Base-by-base conservation (phyloP, 1,140 invertebrate species). In the Bombus waltoni region DNA sequence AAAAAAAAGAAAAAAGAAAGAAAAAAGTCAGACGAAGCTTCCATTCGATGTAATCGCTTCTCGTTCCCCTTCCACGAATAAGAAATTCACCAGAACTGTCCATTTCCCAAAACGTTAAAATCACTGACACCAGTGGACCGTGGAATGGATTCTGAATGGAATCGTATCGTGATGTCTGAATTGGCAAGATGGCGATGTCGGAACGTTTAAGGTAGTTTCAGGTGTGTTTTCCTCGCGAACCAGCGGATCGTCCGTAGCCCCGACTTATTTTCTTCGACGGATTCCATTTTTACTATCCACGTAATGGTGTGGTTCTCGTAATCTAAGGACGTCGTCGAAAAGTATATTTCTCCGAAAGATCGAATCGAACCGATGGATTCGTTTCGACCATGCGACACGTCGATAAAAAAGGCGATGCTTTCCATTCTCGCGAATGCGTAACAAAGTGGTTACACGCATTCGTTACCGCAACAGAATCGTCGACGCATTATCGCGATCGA, bases 151-250 rank as follows among this genome's bases (percentile, higher is more conserved):
- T 57, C 62, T 70, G 71, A 40, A 82, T 13, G 47, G 35, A 32
- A 44, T 71, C 28, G 32, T 68, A 13, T 53, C 18, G 77, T 28
- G 47, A 40, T 72, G 47, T 28, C 22, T 32, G 73, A 42, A 70
- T 47, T 76, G 76, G 86, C 89, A 90, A 90, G 87, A 90, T 90
- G 89, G 89, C 66, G 66, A 68, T 68, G 66, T 89, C 83, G 86
- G 57, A 65, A 79, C 89, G 71, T 83, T 73, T n/a, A 38, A 70
- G 25, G 8, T 9, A 32, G 42, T 47, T 53, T 42, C 3, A 9
- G 22, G 18, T 42, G 47, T 70, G 59, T 66, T 75, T 75, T 25
- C 42, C 3, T 35, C 18, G 32, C 22, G 66, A 10, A 8, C 22
- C 15, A 38, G 22, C 66, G 15, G 15, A 9, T 35, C n/a, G 1